Evolutionary conservation across 2,797 vertebrate genomes (phyloP).

Genomic region (Sitta carolinensis): DNA sequence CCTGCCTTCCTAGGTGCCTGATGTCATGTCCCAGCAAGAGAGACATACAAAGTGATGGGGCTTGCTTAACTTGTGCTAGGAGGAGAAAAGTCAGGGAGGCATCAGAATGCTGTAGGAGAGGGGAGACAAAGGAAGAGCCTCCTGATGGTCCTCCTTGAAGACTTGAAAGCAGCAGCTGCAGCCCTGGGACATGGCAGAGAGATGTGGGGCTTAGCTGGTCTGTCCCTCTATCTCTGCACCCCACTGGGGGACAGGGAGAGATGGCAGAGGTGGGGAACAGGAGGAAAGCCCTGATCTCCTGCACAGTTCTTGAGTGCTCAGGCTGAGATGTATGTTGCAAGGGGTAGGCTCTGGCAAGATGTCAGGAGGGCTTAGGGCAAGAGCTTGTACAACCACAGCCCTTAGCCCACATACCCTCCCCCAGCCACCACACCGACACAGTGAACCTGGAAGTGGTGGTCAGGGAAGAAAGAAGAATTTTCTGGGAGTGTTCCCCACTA

Average conservation of each 20-base stretch:
- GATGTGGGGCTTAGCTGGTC: too few relatives aligned
- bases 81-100: background rate
- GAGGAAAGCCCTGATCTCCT: background rate
- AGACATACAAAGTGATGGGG: too few relatives aligned
- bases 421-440: background rate
- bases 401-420: fast-evolving
- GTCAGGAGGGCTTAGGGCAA: fast-evolving
- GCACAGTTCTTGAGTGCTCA: background rate
- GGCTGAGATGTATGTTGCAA: fast-evolving
- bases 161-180: background rate
- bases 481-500: background rate
- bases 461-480: background rate
- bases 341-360: background rate
- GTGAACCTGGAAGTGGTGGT: fast-evolving
- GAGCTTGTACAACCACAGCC: background rate
- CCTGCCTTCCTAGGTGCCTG: background rate
- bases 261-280: background rate
- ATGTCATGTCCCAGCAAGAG: background rate
- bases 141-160: background rate
- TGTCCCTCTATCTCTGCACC: fast-evolving
- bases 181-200: background rate
- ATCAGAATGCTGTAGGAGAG: background rate
- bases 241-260: background rate
- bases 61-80: background rate
- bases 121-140: background rate